Conservation (phyloP, 30 jellyfish, hydroid and myxozoan species). For the Hydra vulgaris region DNA sequence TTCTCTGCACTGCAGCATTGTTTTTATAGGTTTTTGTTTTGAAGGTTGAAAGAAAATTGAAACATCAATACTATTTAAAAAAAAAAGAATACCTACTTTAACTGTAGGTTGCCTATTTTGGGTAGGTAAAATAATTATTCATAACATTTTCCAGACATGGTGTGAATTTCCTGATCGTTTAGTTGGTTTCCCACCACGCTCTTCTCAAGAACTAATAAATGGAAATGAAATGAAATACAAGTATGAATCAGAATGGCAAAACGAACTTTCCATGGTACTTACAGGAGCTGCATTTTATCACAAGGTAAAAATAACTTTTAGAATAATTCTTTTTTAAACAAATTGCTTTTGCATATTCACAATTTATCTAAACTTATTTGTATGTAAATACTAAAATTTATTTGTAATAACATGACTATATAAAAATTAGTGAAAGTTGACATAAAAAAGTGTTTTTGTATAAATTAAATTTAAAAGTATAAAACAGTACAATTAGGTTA, state of each 20-base stretch:
- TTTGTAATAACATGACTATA: no score
- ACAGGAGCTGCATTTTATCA: slow-evolving; percentile 96
- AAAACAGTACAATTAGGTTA: no score
- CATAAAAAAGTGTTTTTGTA: no score
- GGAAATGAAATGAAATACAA: slow-evolving; percentile 25
- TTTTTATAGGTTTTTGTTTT: no score
- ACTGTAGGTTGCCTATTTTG: neutral
- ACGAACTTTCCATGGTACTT: slow-evolving; percentile 80
- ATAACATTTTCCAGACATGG: slow-evolving; percentile 52
- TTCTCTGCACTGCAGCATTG: no score
- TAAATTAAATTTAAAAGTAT: no score
- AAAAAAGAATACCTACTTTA: no score
- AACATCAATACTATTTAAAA: no score
- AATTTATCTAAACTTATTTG: neutral
- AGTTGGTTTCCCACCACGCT: slow-evolving; percentile 91
- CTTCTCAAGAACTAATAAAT: slow-evolving; percentile 24
- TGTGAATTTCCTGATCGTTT: slow-evolving; percentile 71
- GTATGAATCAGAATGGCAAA: slow-evolving; percentile 89
- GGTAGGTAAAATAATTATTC: neutral
- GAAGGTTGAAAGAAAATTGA: no score
- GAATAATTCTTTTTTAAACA: neutral
- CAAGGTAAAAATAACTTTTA: slow-evolving; percentile 13
- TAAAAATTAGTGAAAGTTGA: no score
- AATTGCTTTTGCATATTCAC: neutral
- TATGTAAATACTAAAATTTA: neutral